Evolutionary conservation across 2,888 invertebrate species (phyloP).

Genomic region (Crepidodera aurea): DNA sequence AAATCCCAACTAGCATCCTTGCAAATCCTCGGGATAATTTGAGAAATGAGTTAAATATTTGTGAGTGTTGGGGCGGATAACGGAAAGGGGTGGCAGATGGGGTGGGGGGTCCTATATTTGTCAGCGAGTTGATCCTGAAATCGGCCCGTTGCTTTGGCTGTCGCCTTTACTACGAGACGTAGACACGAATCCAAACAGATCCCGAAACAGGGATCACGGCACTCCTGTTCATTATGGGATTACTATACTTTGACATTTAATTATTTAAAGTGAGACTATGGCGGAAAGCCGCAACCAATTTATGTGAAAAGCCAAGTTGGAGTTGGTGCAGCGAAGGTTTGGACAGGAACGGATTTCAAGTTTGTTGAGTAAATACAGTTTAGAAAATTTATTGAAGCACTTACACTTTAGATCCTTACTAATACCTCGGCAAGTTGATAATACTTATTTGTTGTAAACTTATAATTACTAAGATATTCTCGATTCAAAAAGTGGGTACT

Average conservation of each 20-base stretch:
- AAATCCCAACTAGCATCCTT: slow-evolving; percentile 32
- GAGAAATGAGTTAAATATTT: slow-evolving; percentile 33
- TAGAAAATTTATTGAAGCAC: neutral
- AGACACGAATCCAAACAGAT: slow-evolving; percentile 53
- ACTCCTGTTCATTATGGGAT: slow-evolving; percentile 58
- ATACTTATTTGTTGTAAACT: too few species aligned
- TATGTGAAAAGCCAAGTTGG: slow-evolving; percentile 51
- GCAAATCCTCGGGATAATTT: slow-evolving; percentile 38
- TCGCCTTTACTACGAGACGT: slow-evolving; percentile 11
- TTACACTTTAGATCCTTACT: neutral
- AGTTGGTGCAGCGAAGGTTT: slow-evolving; percentile 23
- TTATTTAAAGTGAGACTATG: slow-evolving; percentile 60
- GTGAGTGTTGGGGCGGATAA: slow-evolving; percentile 8
- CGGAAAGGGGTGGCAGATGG: neutral
- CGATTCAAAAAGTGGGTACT: too few species aligned
- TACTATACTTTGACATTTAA: slow-evolving; percentile 60
- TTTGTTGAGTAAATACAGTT: slow-evolving; percentile 6
- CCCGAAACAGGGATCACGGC: slow-evolving; percentile 49
- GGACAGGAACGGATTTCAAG: slow-evolving; percentile 15
- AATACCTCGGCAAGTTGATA: too few species aligned
- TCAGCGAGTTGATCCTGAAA: slow-evolving; percentile 46
- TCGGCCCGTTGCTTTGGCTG: slow-evolving; percentile 18
- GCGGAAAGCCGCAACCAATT: slow-evolving; percentile 58
- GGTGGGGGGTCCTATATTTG: slow-evolving; percentile 47
- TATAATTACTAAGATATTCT: too few species aligned